A percentile compares a stretch with the other conserved stretches of the same genome.
Evolutionary conservation across 2,113 vertebrate genomes (phyloP).

Genomic region (Nanger granti): DNA sequence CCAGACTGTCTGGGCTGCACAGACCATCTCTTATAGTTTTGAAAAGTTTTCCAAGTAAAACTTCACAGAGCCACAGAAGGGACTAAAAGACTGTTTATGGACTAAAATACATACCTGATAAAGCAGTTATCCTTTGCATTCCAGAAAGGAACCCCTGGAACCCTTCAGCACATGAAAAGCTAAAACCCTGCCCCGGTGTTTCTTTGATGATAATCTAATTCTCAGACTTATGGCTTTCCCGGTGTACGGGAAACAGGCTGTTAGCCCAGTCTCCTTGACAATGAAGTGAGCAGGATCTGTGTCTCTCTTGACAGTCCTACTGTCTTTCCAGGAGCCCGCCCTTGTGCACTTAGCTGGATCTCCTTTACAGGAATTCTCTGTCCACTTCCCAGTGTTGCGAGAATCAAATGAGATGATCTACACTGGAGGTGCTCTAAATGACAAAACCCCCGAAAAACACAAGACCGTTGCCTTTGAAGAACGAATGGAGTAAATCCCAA

Average conservation of each 20-base stretch:
- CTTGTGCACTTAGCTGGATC: neutral
- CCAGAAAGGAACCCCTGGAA: neutral
- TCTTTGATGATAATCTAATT: neutral
- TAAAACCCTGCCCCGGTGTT: neutral
- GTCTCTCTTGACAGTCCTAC: neutral
- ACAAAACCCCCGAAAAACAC: neutral
- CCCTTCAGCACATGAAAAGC: neutral
- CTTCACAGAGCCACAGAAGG: neutral
- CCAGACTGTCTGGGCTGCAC: neutral
- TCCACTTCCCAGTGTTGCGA: neutral
- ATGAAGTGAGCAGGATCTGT: neutral
- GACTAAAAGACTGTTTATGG: neutral
- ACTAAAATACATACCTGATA: neutral
- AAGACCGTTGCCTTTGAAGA: neutral
- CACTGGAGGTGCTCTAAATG: neutral
- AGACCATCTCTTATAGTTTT: neutral
- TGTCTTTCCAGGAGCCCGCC: neutral
- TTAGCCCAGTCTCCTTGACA: neutral
- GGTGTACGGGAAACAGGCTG: neutral
- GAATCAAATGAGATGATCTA: neutral
- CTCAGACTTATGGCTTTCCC: neutral
- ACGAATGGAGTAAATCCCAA: neutral
- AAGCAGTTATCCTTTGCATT: neutral
- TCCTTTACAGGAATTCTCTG: neutral
- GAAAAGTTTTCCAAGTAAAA: neutral